These are phyloP conservation scores for Drosophila fuyamai DNA, from an alignment of 1,140 invertebrate species.

Conservation along the genomic window DNA sequence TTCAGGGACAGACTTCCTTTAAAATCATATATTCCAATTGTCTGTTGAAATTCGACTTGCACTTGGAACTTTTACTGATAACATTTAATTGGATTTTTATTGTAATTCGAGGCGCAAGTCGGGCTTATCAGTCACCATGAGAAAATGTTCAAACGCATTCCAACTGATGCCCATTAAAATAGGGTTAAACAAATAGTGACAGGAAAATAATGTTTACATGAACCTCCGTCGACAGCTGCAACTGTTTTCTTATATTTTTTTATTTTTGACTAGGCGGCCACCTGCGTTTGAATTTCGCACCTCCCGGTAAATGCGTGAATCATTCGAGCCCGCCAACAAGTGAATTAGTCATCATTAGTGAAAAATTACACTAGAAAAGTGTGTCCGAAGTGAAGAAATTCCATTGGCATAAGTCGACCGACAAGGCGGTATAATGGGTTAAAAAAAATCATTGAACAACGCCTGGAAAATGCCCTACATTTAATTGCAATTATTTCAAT, in stretches of 20 bases:
- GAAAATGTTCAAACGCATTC: conserved; percentile 16
- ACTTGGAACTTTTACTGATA: conserved; percentile 52
- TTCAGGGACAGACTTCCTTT: conserved; percentile 3
- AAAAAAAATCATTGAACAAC: neutral
- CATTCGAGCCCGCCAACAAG: conserved; percentile 53
- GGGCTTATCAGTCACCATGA: conserved; percentile 42
- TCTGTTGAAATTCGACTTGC: conserved; percentile 32
- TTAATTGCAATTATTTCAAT: neutral
- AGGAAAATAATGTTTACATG: conserved; percentile 34
- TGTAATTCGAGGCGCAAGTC: conserved; percentile 57
- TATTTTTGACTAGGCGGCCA: conserved; percentile 19
- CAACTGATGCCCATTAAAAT: conserved; percentile 12
- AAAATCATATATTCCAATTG: conserved; percentile 1
- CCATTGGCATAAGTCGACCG: conserved; percentile 66
- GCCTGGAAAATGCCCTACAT: neutral
- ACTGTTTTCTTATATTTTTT: conserved; percentile 24
- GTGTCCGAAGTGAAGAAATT: conserved; percentile 53
- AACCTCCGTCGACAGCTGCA: conserved; percentile 31
- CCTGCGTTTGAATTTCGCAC: conserved; percentile 63
- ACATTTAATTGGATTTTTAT: conserved; percentile 73
- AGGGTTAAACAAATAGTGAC: conserved; percentile 18
- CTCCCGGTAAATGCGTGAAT: conserved; percentile 58
- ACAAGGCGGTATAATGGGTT: conserved; percentile 9
- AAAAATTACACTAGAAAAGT: conserved; percentile 75
- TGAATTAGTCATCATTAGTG: conserved; percentile 76